Evolutionary conservation across 2,888 invertebrate species (phyloP), one percentile per base, ranked within the genome.

Genomic region (Acrobasis repandana): DNA sequence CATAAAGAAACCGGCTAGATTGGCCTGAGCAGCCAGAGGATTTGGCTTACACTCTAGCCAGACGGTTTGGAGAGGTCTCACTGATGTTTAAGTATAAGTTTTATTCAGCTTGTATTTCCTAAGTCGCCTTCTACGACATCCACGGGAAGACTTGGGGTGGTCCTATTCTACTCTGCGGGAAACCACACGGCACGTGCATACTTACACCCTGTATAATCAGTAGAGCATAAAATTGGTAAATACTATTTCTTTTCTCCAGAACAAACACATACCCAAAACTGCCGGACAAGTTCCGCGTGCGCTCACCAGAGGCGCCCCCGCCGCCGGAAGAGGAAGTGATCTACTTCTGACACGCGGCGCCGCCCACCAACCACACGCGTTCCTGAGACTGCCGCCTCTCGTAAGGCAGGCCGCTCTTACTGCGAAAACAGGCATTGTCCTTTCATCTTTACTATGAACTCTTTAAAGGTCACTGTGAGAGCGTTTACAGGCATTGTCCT

Each of bases 201-300:
- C n/a, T n/a, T n/a, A n/a, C n/a, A n/a, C n/a, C n/a, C n/a, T n/a
- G n/a, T n/a, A n/a, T n/a, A n/a, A n/a, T n/a, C 1, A 36, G 9
- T 2, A 11, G 14, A 11, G 8, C 2, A 38, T 43, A 56, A 9
- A 59, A 2, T 15, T 34, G 5, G 15, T 1, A 18, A 18, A n/a
- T 10, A 28, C 8, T 10, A 57, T 34, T 54, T 14, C 14, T 56
- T 58, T 36, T 28, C 67, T 71, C 1, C 76, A 93, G 95, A 77
- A 95, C 95, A 38, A 94, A 95, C 83, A 95, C 95, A 0, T 95
- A 95, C 83, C 95, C 95, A 20, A 95, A 95, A 80, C 82, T 95
- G 58, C 95, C 95, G 51, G 95, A 95, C 69, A 94, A 94, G 79
- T 95, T 94, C 85, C 93, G 95, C 63, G 93, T 94, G 52, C 93